phyloP scores from a whole-genome alignment of 2,797 vertebrate species.

The Poecilia gillii region DNA sequence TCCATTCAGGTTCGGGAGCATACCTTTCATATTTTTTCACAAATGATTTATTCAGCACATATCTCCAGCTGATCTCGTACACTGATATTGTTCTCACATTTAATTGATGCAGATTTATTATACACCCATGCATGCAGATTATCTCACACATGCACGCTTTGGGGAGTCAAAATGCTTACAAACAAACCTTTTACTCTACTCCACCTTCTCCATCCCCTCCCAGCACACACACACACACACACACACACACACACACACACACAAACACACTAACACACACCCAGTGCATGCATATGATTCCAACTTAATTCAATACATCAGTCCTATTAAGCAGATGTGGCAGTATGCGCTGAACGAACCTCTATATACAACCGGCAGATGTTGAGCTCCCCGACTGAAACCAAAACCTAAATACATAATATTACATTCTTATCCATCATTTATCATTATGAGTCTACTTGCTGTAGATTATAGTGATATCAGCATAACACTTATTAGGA shows the following conservation, averaged over 20 bases:
- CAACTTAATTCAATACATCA: constrained; percentile 76
- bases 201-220: constrained; percentile 26
- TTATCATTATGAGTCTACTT: constrained; percentile 41
- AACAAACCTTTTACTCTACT: constrained; percentile 43
- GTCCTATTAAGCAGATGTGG: constrained; percentile 67
- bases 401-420: constrained; percentile 33
- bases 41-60: neutral
- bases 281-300: constrained; percentile 48
- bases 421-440: constrained; percentile 53
- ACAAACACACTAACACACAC: constrained; percentile 9
- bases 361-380: constrained; percentile 57
- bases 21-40: neutral
- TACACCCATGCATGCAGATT: constrained; percentile 36
- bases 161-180: constrained; percentile 58
- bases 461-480: constrained; percentile 40
- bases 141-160: neutral
- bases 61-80: constrained; percentile 13
- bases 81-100: constrained; percentile 23
- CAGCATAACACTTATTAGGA: constrained; percentile 54
- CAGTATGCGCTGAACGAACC: constrained; percentile 47
- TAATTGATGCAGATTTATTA: constrained; percentile 63
- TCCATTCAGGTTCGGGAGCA: neutral
- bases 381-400: constrained; percentile 41
- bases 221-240: constrained; percentile 28
- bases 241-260: constrained; percentile 20